Base-by-base conservation (phyloP, 1,140 invertebrate genomes). In the Heterodera carotae region DNA sequence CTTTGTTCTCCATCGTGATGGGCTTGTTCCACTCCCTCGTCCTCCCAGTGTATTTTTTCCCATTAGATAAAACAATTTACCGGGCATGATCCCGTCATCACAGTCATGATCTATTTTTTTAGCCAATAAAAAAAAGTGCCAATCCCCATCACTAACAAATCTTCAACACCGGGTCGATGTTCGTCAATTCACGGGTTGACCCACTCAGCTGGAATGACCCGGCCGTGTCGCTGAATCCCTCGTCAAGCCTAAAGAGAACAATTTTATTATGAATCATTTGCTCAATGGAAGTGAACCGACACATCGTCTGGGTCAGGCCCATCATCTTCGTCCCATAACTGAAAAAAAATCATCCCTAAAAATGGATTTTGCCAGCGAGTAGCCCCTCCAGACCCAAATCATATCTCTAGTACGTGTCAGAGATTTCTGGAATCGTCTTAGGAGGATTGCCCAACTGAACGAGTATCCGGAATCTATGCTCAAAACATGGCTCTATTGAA, bases 11-110 rank as follows among this genome's bases (percentile, higher is more conserved):
- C 48, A 2, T 7, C 15, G 39, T 43, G 39, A 7, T 7, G 39
- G 15, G 39, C 39, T n/a, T n/a, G 15, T 43, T 43, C 39, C 15
- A 2, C 12, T 22, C 48, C 48, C 48, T 2, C 12, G 0, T 15
- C 48, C 48, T 18, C 22, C 48, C 39, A 43, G 7, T 12, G 7
- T 39, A 7, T 39, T 12, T 39, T 39, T 12, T 39, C 39, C 39
- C 39, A 43, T 12, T 10, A 43, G 7, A 43, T 10, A 0, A 43
- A n/a, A n/a, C n/a, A 43, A 43, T 12, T 22, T 76, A 78, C 48
- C 83, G 39, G 84, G 84, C 67, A 80, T 82, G 36, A 82, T 83
- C 72, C 83, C 84, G 75, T 85, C 84, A 66, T 86, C 83, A 69
- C 84, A 85, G 60, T 85, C 84, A 70, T 85, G 84, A 75, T 86